Percentiles rank a stretch among this genome's conserved stretches.
Evolutionary conservation across 1,140 invertebrate genomes (phyloP).

Genomic region (Odontomachus brunneus): DNA sequence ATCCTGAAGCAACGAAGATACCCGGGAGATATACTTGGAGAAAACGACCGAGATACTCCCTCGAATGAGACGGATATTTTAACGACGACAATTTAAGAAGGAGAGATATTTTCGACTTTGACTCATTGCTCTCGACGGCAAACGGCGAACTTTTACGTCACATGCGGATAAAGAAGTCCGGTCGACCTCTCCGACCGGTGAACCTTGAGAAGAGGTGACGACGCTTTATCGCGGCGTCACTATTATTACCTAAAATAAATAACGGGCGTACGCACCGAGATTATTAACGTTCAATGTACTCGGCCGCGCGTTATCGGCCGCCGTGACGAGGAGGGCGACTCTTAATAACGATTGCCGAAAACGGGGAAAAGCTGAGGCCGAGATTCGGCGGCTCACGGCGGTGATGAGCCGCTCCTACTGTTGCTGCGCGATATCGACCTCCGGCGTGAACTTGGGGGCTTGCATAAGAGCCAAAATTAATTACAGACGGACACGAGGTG

Average conservation of each 20-base stretch:
- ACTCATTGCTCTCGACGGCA: conserved; percentile 30
- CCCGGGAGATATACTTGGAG: background rate
- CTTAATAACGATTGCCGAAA: conserved; percentile 41
- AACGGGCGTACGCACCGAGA: conserved; percentile 3
- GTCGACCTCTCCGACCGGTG: conserved; percentile 58
- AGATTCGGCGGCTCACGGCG: background rate
- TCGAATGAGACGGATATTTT: background rate
- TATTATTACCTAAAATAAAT: conserved; percentile 50
- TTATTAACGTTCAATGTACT: conserved; percentile 45
- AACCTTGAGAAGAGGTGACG: conserved; percentile 20
- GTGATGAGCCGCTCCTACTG: background rate
- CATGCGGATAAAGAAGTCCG: conserved; percentile 55
- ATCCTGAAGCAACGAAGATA: background rate
- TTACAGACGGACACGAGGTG: conserved; percentile 10
- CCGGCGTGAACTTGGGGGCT: conserved; percentile 49
- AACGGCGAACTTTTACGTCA: conserved; percentile 39
- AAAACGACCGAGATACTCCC: too few relatives aligned
- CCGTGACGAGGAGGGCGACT: background rate
- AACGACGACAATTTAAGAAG: conserved; percentile 9
- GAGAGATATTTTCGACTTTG: conserved; percentile 42
- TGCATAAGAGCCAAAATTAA: conserved; percentile 55
- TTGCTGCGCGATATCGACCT: conserved; percentile 31
- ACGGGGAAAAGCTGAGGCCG: background rate
- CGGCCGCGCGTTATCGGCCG: conserved; percentile 1
- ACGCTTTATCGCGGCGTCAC: conserved; percentile 24